Conservation (phyloP, 1,140 invertebrate genomes). For the Zaprionus taronus region DNA sequence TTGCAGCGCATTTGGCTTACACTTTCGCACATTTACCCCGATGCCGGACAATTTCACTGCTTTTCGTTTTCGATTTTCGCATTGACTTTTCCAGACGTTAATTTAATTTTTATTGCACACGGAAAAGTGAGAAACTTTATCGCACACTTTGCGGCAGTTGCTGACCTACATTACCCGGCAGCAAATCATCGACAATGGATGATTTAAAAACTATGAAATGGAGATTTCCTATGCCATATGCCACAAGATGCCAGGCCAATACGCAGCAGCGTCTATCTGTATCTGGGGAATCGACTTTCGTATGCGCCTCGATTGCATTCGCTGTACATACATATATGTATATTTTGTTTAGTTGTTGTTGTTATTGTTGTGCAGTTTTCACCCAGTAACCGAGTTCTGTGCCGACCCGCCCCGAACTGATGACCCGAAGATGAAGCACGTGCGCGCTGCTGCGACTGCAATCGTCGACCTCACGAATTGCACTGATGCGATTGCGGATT, state of each 20-base stretch:
- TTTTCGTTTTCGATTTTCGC: conserved; percentile 53
- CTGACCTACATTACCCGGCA: conserved; percentile 72
- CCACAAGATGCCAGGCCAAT: not conserved
- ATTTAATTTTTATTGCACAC: conserved; percentile 38
- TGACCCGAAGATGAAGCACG: conserved; percentile 33
- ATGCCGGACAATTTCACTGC: conserved; percentile 46
- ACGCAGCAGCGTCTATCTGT: not conserved
- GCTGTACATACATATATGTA: conserved; percentile 3
- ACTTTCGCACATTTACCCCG: conserved; percentile 52
- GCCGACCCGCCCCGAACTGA: conserved; percentile 57
- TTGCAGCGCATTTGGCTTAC: conserved; percentile 24
- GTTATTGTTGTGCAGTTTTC: conserved; percentile 56
- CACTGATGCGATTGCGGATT: conserved; percentile 69
- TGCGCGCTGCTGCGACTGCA: conserved; percentile 60
- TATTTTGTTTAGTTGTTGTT: conserved; percentile 25
- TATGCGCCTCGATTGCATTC: conserved; percentile 49
- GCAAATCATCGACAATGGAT: conserved; percentile 48
- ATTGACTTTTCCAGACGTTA: conserved; percentile 45
- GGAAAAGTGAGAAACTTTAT: conserved; percentile 41
- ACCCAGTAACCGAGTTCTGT: conserved; percentile 78
- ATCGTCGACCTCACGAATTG: conserved; percentile 57
- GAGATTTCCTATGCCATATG: conserved; percentile 22
- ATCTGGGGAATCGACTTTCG: conserved; percentile 31
- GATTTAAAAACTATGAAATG: conserved; percentile 50
- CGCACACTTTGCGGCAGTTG: conserved; percentile 44